A percentile compares a stretch with the other conserved stretches of the same genome.
These are phyloP conservation scores for Phalacrocorax aristotelis DNA, from an alignment of 2,113 vertebrate species.

Conservation along the genomic window DNA sequence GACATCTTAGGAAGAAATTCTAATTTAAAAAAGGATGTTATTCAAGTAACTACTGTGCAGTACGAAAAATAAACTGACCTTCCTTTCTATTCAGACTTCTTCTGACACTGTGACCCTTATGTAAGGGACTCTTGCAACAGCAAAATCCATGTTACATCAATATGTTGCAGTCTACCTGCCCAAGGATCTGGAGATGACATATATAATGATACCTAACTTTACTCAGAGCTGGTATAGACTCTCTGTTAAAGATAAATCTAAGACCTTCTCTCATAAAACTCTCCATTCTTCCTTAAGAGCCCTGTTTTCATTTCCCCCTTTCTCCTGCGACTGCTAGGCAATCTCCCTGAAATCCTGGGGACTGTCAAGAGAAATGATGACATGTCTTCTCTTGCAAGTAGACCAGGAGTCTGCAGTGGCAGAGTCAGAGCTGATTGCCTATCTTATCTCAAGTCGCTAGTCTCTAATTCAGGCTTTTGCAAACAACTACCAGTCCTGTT, in stretches of 20 bases:
- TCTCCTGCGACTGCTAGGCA: conserved; percentile 14
- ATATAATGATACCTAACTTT: background rate
- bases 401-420: conserved; percentile 78
- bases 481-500: conserved; percentile 64
- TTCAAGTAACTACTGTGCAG: background rate
- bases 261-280: background rate
- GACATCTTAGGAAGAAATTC: background rate
- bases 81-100: background rate
- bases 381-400: conserved; percentile 76
- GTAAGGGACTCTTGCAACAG: background rate
- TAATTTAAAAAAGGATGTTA: background rate
- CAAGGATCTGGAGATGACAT: background rate
- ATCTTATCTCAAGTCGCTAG: conserved; percentile 79
- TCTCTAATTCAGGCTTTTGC: conserved; percentile 74
- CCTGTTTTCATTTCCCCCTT: conserved; percentile 29
- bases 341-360: conserved; percentile 71
- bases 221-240: background rate
- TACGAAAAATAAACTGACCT: background rate
- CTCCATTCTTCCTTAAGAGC: conserved; percentile 36
- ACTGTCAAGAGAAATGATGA: conserved; percentile 79
- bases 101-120: background rate
- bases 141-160: background rate
- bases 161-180: background rate
- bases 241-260: conserved; percentile 32
- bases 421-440: conserved; percentile 71